Percentiles rank a stretch among this genome's conserved stretches.
Evolutionary conservation across 1,140 invertebrate genomes (phyloP).

Genomic region (Cydia splendana): DNA sequence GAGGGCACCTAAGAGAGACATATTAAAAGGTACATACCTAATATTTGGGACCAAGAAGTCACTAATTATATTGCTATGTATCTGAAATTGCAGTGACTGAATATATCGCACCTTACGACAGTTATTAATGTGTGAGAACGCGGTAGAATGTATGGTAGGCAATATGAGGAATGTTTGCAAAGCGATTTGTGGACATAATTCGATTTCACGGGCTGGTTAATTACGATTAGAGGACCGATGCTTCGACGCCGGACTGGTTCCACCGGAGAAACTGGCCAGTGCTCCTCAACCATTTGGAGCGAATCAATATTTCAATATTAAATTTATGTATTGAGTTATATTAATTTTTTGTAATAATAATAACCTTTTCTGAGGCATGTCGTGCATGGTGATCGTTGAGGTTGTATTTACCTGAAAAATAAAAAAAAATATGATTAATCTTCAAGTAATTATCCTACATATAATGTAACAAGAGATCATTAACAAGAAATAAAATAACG

Average conservation of each 20-base stretch:
- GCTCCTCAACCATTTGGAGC: conserved; percentile 63
- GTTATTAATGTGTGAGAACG: neutral
- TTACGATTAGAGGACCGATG: conserved; percentile 68
- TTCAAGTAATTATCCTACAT: neutral
- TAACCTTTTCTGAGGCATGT: neutral
- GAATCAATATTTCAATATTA: conserved; percentile 2
- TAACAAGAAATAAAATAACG: too few relatives aligned
- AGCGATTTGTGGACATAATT: conserved; percentile 70
- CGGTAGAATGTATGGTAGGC: conserved; percentile 31
- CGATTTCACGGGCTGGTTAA: conserved; percentile 72
- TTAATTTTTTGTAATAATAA: neutral
- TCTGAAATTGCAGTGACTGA: too few relatives aligned
- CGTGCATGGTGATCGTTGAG: neutral
- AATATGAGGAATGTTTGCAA: conserved; percentile 53
- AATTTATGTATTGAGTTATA: too few relatives aligned
- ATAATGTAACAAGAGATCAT: too few relatives aligned
- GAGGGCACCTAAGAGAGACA: too few relatives aligned
- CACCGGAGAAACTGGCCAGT: conserved; percentile 63
- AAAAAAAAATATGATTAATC: neutral
- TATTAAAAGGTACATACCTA: too few relatives aligned
- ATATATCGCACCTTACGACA: neutral
- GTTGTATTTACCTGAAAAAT: conserved; percentile 30
- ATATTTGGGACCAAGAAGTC: too few relatives aligned
- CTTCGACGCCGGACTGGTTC: conserved; percentile 60
- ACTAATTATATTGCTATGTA: too few relatives aligned